Evolutionary conservation across 2,888 invertebrate genomes (phyloP).

Genomic region (Teleogryllus oceanicus): DNA sequence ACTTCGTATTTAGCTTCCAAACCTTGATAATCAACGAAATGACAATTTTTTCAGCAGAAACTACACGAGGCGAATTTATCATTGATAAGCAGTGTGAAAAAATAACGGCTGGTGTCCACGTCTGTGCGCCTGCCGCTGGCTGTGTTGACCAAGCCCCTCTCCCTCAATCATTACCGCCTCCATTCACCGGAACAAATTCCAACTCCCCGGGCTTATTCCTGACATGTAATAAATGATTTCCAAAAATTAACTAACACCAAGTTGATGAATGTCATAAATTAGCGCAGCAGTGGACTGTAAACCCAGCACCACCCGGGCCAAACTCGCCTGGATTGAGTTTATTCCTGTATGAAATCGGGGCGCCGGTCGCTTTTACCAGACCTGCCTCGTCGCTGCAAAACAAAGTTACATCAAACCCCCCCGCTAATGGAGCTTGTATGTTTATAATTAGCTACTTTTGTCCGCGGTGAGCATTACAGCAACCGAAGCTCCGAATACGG

Average conservation of each 20-base stretch:
- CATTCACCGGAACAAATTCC: background rate
- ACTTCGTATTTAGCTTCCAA: no score
- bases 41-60: no score
- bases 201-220: background rate
- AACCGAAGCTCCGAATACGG: background rate
- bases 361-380: background rate
- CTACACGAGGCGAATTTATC: no score
- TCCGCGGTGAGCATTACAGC: background rate
- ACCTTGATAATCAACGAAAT: no score
- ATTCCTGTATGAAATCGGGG: conserved; percentile 3
- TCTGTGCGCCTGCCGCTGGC: no score
- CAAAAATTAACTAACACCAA: conserved; percentile 10
- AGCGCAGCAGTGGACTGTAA: background rate
- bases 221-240: conserved; percentile 9
- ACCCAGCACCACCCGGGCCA: background rate
- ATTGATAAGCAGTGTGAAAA: no score
- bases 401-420: conserved; percentile 3
- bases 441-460: conserved; percentile 18
- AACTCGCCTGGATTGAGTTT: background rate
- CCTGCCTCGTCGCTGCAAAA: conserved; percentile 1
- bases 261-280: conserved; percentile 8
- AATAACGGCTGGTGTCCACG: no score
- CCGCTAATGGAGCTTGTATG: conserved; percentile 9
- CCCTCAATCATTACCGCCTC: background rate
- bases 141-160: no score